phyloP scores from a whole-genome alignment of 2,113 vertebrate species.

The Onychostruthus taczanowskii region DNA sequence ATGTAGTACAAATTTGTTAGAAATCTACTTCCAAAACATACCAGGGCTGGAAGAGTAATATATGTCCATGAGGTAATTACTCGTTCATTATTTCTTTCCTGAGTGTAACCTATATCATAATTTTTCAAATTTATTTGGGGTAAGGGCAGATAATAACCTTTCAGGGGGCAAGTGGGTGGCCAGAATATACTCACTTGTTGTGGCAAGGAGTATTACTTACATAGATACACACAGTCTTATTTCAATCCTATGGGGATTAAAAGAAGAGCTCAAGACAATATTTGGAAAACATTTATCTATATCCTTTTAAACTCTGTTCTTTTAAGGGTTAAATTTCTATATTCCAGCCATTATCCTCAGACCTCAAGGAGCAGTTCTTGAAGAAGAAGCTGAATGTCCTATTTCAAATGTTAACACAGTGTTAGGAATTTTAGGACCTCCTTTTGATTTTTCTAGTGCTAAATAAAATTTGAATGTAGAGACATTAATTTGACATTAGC shows the following conservation, averaged over 20 bases:
- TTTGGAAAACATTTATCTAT: not conserved
- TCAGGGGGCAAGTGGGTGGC: not conserved
- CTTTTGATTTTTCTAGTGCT: conserved; percentile 34
- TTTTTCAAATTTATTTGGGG: not conserved
- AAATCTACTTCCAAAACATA: not conserved
- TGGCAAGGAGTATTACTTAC: not conserved
- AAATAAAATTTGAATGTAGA: conserved; percentile 50
- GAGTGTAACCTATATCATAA: not conserved
- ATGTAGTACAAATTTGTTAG: not conserved
- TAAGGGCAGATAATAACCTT: not conserved
- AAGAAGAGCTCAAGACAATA: not conserved
- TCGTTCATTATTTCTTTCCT: not conserved
- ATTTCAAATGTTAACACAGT: conserved; percentile 34
- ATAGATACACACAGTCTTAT: not conserved
- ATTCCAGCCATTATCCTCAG: conserved; percentile 15
- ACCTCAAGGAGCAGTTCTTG: conserved; percentile 48
- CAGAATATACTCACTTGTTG: not conserved
- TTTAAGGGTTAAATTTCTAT: not conserved
- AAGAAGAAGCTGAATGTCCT: conserved; percentile 59
- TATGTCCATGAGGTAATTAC: not conserved
- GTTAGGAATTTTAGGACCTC: conserved; percentile 18
- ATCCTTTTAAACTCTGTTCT: not conserved
- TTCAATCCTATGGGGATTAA: not conserved
- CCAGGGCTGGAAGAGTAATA: not conserved
- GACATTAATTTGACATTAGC: not conserved